Conservation (phyloP, 2,797 vertebrate genomes). For the Amblyraja radiata region DNA sequence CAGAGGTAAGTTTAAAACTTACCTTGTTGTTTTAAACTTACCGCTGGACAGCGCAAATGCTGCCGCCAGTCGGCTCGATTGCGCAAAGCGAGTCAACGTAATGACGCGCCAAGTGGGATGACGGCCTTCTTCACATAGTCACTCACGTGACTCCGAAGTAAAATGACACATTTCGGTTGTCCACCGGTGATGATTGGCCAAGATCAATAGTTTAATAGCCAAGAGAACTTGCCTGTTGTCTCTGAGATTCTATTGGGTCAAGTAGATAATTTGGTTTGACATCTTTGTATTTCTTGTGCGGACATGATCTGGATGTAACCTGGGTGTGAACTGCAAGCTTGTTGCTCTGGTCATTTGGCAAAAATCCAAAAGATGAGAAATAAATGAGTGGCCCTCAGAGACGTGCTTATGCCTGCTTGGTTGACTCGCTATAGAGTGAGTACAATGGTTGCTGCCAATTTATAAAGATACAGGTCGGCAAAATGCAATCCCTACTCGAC, state of each 20-base stretch:
- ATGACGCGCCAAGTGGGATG: no score
- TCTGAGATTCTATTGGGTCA: background rate
- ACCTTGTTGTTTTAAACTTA: no score
- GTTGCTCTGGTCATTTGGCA: background rate
- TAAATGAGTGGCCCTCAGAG: background rate
- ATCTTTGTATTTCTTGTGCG: background rate
- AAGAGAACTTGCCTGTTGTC: background rate
- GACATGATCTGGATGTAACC: background rate
- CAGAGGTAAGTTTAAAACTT: no score
- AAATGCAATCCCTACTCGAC: background rate
- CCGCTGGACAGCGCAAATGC: no score
- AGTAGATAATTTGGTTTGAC: background rate
- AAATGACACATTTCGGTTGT: background rate
- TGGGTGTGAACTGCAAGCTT: background rate
- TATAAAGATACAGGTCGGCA: background rate
- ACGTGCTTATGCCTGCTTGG: background rate
- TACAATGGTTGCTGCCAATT: background rate
- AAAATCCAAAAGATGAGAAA: background rate
- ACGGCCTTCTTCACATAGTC: no score
- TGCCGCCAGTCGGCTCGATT: no score
- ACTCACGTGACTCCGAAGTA: no score
- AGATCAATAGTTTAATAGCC: background rate
- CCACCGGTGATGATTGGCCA: background rate
- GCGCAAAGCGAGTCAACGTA: no score
- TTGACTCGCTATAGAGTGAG: background rate